These are phyloP conservation scores for Athrips mouffetella DNA, from an alignment of 2,888 invertebrate species.

Conservation along the genomic window DNA sequence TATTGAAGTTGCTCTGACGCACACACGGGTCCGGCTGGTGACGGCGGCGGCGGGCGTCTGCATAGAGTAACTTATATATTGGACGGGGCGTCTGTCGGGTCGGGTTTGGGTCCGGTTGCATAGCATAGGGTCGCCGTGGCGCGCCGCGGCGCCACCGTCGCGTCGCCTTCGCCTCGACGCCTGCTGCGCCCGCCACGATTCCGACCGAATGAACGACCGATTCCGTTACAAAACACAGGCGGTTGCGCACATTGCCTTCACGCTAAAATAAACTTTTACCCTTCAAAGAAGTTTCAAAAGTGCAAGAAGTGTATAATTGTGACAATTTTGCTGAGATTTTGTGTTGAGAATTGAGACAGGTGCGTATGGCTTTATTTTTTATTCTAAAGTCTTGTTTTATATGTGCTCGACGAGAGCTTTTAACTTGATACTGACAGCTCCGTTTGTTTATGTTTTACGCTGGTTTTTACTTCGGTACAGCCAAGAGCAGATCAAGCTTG, in stretches of 20 bases:
- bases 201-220: conserved; percentile 44
- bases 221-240: conserved; percentile 21
- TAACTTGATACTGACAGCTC: conserved; percentile 52
- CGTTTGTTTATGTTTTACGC: conserved; percentile 56
- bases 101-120: conserved; percentile 25
- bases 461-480: conserved; percentile 17
- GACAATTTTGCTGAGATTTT: not conserved
- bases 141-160: conserved; percentile 68
- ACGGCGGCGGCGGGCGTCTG: conserved; percentile 25
- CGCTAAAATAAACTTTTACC: conserved; percentile 16
- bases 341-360: not conserved
- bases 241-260: conserved; percentile 6
- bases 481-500: no score
- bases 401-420: conserved; percentile 30
- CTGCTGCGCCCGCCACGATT: conserved; percentile 36
- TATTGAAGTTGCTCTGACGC: no score
- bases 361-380: conserved; percentile 16
- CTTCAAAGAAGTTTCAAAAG: no score
- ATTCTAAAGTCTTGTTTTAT: conserved; percentile 15
- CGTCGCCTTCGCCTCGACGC: conserved; percentile 28
- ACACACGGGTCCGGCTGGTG: no score
- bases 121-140: conserved; percentile 48
- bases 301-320: not conserved
- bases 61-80: no score
- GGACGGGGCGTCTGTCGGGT: conserved; percentile 16